Percentiles rank a stretch among this genome's conserved stretches.
phyloP scores from a whole-genome alignment of 2,888 invertebrate genomes.

The Falcaria lacertinaria region DNA sequence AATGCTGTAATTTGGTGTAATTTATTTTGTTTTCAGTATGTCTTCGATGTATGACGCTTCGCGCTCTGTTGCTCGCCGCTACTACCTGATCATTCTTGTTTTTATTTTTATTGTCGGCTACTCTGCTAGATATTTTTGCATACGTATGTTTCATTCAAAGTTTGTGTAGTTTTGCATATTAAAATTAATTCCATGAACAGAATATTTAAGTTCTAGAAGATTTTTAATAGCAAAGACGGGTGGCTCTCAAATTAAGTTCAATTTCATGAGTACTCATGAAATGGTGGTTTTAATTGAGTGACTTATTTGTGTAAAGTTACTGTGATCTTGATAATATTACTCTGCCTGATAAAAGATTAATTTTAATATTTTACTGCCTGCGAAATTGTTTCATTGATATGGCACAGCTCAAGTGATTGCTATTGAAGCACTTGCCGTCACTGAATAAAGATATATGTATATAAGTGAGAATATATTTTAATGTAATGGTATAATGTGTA shows the following conservation, averaged over 20 bases:
- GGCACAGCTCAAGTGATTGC: not conserved
- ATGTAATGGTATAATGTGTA: slow-evolving; percentile 25
- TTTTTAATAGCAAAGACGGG: not conserved
- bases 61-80: slow-evolving; percentile 42
- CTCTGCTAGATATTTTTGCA: slow-evolving; percentile 2
- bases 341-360: not conserved
- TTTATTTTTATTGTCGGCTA: slow-evolving; percentile 26
- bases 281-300: not conserved
- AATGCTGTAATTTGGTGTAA: slow-evolving; percentile 62
- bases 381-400: not conserved
- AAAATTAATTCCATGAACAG: too few relatives aligned
- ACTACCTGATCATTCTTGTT: slow-evolving; percentile 41
- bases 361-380: not conserved
- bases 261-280: not conserved
- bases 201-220: too few relatives aligned
- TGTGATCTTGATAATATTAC: not conserved
- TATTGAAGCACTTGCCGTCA: slow-evolving; percentile 26
- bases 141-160: not conserved
- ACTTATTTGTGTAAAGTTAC: not conserved
- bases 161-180: too few relatives aligned
- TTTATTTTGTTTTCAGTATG: slow-evolving; percentile 62
- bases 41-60: slow-evolving; percentile 40
- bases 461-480: slow-evolving; percentile 34
- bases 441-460: slow-evolving; percentile 13
- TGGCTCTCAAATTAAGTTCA: not conserved